Evolutionary conservation across 2,888 invertebrate genomes (phyloP).

Genomic region (Athalia circularis): DNA sequence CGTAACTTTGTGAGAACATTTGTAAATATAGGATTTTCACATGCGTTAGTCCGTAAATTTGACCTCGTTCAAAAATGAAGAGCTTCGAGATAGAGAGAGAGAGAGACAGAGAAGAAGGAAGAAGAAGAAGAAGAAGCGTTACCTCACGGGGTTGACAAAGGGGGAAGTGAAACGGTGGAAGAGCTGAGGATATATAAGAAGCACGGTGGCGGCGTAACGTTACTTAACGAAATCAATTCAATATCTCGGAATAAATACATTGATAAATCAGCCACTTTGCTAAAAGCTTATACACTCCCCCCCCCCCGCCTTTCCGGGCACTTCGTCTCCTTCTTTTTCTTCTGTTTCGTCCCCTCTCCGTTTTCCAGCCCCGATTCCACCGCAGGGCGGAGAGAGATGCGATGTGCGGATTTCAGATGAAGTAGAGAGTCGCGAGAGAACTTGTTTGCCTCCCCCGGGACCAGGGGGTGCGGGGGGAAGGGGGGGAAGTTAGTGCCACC

Average conservation of each 20-base stretch:
- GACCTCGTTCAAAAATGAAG: no score
- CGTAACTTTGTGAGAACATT: no score
- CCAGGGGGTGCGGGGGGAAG: no score
- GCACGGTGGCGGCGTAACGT: conserved; percentile 51
- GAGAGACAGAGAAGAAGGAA: no score
- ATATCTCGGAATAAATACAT: conserved; percentile 74
- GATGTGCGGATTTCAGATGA: conserved; percentile 20
- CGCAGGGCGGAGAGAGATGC: conserved; percentile 26
- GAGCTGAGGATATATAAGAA: conserved; percentile 34
- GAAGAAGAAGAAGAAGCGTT: no score
- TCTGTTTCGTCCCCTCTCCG: not conserved
- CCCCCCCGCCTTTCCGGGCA: conserved; percentile 1
- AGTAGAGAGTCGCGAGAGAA: conserved; percentile 26
- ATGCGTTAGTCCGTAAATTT: no score
- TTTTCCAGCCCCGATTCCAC: not conserved
- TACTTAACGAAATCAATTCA: conserved; percentile 74
- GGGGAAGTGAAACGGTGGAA: conserved; percentile 24
- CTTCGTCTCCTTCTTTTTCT: conserved; percentile 2
- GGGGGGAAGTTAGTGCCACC: conserved; percentile 43
- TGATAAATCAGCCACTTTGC: conserved; percentile 74
- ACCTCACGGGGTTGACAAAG: not conserved
- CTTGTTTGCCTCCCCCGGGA: conserved; percentile 68
- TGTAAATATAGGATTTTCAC: no score
- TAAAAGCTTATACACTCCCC: conserved; percentile 71
- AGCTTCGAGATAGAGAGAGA: no score